Percentiles rank a stretch among this genome's conserved stretches.
These are phyloP conservation scores for Ameiurus melas DNA, from an alignment of 2,113 vertebrate species.

Conservation along the genomic window DNA sequence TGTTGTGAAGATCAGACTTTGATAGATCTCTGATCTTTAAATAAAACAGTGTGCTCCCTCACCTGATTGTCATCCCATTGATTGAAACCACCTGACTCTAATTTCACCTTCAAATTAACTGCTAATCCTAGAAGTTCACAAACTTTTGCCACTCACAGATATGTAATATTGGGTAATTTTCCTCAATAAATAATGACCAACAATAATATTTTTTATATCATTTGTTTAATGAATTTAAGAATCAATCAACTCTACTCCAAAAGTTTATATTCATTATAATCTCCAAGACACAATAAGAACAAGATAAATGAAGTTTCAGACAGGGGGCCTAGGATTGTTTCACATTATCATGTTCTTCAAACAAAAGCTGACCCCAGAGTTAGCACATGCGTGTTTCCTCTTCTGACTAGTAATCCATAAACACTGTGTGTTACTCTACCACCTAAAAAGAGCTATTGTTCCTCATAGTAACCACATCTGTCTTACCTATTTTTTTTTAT, in stretches of 20 bases:
- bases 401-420: constrained; percentile 13
- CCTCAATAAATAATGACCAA: too few relatives aligned
- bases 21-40: too few relatives aligned
- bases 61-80: too few relatives aligned
- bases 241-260: background rate
- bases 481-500: constrained; percentile 32
- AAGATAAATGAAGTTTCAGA: background rate
- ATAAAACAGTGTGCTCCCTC: too few relatives aligned
- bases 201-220: too few relatives aligned
- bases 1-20: too few relatives aligned
- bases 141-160: too few relatives aligned
- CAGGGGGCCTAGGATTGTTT: background rate
- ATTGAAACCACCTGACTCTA: too few relatives aligned
- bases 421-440: background rate
- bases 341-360: background rate
- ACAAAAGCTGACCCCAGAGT: constrained; percentile 1
- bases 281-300: background rate
- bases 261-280: background rate
- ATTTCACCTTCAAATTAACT: too few relatives aligned
- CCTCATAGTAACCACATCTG: constrained; percentile 23
- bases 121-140: too few relatives aligned
- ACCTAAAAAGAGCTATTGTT: constrained; percentile 29
- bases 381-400: constrained; percentile 6
- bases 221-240: background rate
- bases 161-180: too few relatives aligned